These are phyloP conservation scores for Lepus townsendii DNA, from an alignment of 2,797 vertebrate genomes.

Conservation along the genomic window DNA sequence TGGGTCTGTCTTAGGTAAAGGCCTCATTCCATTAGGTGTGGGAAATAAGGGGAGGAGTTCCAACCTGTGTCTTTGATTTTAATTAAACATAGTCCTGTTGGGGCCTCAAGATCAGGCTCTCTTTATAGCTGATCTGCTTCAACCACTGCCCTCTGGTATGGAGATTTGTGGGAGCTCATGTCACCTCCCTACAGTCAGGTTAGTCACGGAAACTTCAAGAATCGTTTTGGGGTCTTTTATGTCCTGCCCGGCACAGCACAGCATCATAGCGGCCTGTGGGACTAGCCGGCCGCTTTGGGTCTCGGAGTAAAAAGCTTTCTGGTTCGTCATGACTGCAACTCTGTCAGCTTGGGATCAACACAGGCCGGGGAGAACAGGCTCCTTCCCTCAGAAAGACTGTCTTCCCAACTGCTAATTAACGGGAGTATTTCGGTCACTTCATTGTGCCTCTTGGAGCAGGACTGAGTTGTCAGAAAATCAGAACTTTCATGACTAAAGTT, in stretches of 20 bases:
- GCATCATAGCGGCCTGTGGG: slow-evolving; percentile 11
- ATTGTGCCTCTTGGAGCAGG: slow-evolving; percentile 54
- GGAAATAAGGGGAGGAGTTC: not conserved
- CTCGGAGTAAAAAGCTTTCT: slow-evolving; percentile 79
- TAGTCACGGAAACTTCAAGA: not conserved
- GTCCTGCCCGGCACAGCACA: not conserved
- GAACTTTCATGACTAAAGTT: not conserved
- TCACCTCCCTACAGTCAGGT: not conserved
- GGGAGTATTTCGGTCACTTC: slow-evolving; percentile 44
- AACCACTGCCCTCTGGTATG: not conserved
- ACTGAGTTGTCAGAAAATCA: slow-evolving; percentile 45
- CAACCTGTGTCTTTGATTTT: not conserved
- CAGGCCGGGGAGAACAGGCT: slow-evolving; percentile 70
- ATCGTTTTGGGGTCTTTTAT: slow-evolving; percentile 17
- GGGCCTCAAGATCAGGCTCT: not conserved
- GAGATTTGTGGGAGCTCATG: not conserved
- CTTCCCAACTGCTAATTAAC: slow-evolving; percentile 70
- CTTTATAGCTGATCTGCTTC: not conserved
- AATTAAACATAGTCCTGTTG: not conserved
- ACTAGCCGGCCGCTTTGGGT: slow-evolving; percentile 77
- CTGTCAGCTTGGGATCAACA: slow-evolving; percentile 5
- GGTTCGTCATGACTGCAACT: slow-evolving; percentile 71
- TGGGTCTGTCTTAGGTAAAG: not conserved
- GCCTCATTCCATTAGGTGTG: not conserved
- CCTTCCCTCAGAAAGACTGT: slow-evolving; percentile 70